Base-by-base conservation (phyloP, 1,140 invertebrate genomes). In the Leptopilina boulardi region DNA sequence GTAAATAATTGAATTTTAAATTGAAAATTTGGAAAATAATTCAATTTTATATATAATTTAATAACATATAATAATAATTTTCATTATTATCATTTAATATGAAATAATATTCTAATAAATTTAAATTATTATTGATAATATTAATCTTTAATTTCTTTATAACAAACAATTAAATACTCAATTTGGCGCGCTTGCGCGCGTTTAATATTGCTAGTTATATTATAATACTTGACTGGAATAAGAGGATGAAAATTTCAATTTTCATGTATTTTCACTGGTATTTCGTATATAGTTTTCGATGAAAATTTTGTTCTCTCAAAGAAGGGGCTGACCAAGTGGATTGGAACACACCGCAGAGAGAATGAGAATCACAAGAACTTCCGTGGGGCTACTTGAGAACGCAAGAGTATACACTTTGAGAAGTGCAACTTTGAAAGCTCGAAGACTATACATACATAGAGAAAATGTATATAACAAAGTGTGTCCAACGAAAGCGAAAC, bases 271-370 rank as follows among this genome's bases (percentile, higher is more conserved):
- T 23, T 21, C 26, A 30, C n/a, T 66, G 59, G 59, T 66, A 66
- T 66, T 66, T 66, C 3, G 59, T 66, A n/a, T n/a, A n/a, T n/a
- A 66, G 23, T n/a, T 34, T 66, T 30, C 13, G 10, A 34, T 66
- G 59, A 30, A 30, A 26, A 66, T 30, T n/a, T 66, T 66, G 21
- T 30, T 8, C 26, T 5, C 26, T 66, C 59, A 30, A 66, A 66
- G 59, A 66, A 66, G 13, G 59, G 26, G 59, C 59, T 66, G 59
- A 66, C 59, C 59, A 66, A 66, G 59, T 66, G 59, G 23, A 66
- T 66, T 66, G 23, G 26, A 66, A 30, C 59, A 66, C 59, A 66
- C 59, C 59, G 21, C 59, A 66, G 59, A 66, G 59, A 66, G 59
- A 66, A 66, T 66, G 23, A 30, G 59, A 66, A 66, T 66, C 59